Evolutionary conservation across 92 coral and sea anemone genomes (phyloP).

Genomic region (Galaxea fascicularis): DNA sequence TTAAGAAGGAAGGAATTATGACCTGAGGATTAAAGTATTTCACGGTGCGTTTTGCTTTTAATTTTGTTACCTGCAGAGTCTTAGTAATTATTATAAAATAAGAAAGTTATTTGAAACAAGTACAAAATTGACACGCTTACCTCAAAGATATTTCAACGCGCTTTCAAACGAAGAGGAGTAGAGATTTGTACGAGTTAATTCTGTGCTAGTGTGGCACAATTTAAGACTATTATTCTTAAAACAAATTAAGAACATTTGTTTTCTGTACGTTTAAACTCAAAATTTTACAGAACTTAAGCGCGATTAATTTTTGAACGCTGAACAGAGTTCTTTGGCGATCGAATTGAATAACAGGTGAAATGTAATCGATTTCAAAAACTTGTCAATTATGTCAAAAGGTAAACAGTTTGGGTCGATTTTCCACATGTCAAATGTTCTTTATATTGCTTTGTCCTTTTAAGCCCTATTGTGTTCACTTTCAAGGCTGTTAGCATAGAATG

Average conservation of each 20-base stretch:
- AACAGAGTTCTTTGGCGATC: slow-evolving; percentile 26
- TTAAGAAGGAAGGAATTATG: neutral
- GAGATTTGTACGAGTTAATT: neutral
- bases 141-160: neutral
- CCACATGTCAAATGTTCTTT: slow-evolving; percentile 80
- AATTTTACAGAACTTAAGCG: neutral
- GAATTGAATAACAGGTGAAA: slow-evolving; percentile 69
- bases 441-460: slow-evolving; percentile 71
- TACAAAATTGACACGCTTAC: neutral
- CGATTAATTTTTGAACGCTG: slow-evolving; percentile 12
- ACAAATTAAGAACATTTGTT: slow-evolving; percentile 1
- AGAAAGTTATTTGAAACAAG: slow-evolving; percentile 9
- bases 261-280: neutral
- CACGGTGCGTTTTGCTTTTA: slow-evolving; percentile 10
- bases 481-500: slow-evolving; percentile 66
- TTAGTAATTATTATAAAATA: neutral
- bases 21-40: neutral
- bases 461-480: slow-evolving; percentile 67
- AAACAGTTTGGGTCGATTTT: slow-evolving; percentile 82
- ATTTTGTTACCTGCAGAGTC: neutral
- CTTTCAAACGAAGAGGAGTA: neutral
- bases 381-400: slow-evolving; percentile 74
- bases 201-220: neutral
- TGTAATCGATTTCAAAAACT: slow-evolving; percentile 76
- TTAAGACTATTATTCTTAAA: neutral